Evolutionary conservation across 2,888 invertebrate genomes (phyloP), one percentile per base, ranked within the genome.

Genomic region (Drosophila cracens): DNA sequence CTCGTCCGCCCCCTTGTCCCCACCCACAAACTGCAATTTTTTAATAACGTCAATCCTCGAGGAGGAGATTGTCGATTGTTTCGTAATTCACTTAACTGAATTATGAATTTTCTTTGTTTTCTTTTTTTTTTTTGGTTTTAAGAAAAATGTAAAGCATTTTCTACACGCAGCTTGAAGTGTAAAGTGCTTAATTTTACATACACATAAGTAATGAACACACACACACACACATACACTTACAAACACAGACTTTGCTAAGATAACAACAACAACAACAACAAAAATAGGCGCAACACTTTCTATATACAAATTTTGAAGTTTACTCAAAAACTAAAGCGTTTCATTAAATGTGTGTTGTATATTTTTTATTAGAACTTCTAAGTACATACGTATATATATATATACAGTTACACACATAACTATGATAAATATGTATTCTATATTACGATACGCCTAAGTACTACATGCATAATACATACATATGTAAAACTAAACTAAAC

Each of bases 341-440:
- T 87, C 85, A 87, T 76, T 82, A 74, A 81, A 85, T 87, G 89
- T 89, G 87, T 89, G 80, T 89, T 87, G 74, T 87, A 76, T 74
- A 68, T 67, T 77, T 79, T 79, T 79, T 77, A 75, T 71, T 78
- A 68, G 60, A 81, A 70, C 60, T 77, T 79, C 79, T 67, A 78
- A 70, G 68, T 76, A 58, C 56, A 71, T 58, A 65, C 43, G 7
- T 40, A 40, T 29, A 29, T 64, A 67, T 59, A 66, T 67, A 67
- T 66, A 66, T 31, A 27, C 21, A 25, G 25, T 36, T 29, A 51
- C 51, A 36, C 66, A 70, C 36, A 63, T 57, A 54, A 61, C 48
- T 61, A 53, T 40, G 59, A 67, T 61, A 61, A 54, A 76, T 51
- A 62, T 51, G 54, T 68, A 63, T 61, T 67, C 46, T 61, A 52